Percentiles rank a stretch among this genome's conserved stretches.
phyloP scores from a whole-genome alignment of 1,140 invertebrate species.

The Trichonephila clavipes region DNA sequence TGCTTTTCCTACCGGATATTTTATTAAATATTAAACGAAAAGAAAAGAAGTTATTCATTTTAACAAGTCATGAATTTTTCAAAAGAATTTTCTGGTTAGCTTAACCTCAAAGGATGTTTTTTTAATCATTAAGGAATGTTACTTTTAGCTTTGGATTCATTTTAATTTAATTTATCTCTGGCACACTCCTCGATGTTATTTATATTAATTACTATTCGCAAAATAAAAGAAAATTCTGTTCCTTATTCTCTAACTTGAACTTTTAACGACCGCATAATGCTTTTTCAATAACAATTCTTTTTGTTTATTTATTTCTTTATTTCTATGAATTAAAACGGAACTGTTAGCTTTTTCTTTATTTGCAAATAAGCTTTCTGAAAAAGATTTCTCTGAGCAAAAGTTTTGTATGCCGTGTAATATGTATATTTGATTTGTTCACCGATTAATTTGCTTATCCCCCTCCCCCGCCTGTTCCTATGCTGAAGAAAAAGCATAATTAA shows the following conservation, averaged over 20 bases:
- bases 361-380: neutral
- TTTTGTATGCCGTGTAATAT: neutral
- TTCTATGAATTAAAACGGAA: neutral
- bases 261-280: constrained; percentile 1
- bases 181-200: neutral
- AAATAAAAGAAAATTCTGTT: neutral
- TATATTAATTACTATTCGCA: neutral
- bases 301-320: neutral
- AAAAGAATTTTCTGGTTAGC: too few species aligned
- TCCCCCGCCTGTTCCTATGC: neutral
- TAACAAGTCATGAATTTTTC: too few species aligned
- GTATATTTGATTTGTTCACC: neutral
- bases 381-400: neutral
- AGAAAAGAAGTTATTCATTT: too few species aligned
- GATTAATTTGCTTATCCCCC: neutral
- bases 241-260: neutral
- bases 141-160: neutral
- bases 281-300: neutral
- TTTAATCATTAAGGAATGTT: neutral
- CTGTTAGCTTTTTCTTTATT: neutral
- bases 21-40: too few species aligned
- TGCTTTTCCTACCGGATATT: too few species aligned
- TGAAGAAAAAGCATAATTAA: neutral
- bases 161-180: neutral
- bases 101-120: neutral